Percentiles rank a stretch among this genome's conserved stretches.
Evolutionary conservation across 2,113 vertebrate genomes (phyloP).

Genomic region (Accipiter cooperii): DNA sequence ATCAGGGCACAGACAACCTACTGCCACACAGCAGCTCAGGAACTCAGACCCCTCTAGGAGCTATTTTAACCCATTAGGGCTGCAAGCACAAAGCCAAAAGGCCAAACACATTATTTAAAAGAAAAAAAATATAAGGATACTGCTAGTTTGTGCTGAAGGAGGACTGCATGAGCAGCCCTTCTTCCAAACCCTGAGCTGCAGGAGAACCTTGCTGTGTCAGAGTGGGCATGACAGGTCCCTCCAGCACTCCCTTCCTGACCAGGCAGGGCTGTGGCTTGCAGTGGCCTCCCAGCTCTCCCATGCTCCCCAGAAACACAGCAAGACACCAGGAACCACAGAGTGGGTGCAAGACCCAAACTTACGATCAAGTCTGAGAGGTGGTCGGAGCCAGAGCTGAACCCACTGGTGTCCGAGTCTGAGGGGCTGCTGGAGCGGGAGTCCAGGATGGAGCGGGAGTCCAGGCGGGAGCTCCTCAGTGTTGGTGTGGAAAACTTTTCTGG

Average conservation of each 20-base stretch:
- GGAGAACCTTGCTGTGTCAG: not conserved
- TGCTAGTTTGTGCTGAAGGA: not conserved
- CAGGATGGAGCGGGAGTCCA: constrained; percentile 86
- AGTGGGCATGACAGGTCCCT: not conserved
- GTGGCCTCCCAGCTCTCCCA: accelerated
- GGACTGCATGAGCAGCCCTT: not conserved
- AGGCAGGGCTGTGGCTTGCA: not conserved
- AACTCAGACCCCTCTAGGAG: not conserved
- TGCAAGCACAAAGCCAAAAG: not conserved
- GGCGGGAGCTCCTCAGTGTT: constrained; percentile 77
- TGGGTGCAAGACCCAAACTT: constrained; percentile 16
- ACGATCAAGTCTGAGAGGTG: constrained; percentile 92
- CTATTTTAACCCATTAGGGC: not conserved
- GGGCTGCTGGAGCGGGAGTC: constrained; percentile 96
- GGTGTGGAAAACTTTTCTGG: constrained; percentile 86
- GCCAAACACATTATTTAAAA: not conserved
- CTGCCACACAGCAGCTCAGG: not conserved
- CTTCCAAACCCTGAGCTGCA: not conserved
- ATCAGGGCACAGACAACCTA: not conserved
- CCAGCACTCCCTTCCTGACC: not conserved
- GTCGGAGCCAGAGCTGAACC: constrained; percentile 97
- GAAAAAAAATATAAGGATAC: accelerated
- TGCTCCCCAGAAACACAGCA: not conserved
- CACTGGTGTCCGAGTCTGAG: constrained; percentile 95
- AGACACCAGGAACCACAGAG: not conserved